Conservation (phyloP, 2,797 vertebrate species). For the Centroberyx gerrardi region DNA sequence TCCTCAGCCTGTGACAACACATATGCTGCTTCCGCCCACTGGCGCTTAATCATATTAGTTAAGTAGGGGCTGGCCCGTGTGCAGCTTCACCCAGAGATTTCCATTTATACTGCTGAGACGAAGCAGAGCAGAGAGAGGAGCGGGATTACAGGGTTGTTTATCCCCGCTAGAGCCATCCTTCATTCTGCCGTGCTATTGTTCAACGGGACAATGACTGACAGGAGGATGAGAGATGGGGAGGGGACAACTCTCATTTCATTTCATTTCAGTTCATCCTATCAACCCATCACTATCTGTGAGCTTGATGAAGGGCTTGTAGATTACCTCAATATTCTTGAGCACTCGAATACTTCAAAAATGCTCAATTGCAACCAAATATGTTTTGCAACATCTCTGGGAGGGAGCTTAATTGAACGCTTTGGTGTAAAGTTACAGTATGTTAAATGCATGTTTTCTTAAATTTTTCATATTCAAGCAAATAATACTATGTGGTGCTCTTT, state of each 20-base stretch:
- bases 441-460: no score
- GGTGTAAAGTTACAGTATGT: no score
- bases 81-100: constrained; percentile 61
- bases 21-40: constrained; percentile 63
- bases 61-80: constrained; percentile 64
- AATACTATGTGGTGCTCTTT: no score
- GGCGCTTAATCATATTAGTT: constrained; percentile 83
- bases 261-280: constrained; percentile 12
- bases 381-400: not conserved
- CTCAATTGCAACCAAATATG: not conserved
- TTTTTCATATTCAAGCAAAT: no score
- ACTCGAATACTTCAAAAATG: not conserved
- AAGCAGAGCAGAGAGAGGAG: constrained; percentile 55
- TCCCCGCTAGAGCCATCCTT: constrained; percentile 61
- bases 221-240: constrained; percentile 40
- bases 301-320: constrained; percentile 1
- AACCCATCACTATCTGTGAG: not conserved
- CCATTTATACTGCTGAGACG: constrained; percentile 45
- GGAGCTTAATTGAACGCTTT: not conserved
- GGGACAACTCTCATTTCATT: constrained; percentile 23
- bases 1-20: constrained; percentile 43
- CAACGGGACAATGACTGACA: constrained; percentile 61
- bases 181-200: constrained; percentile 70
- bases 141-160: constrained; percentile 80
- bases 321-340: not conserved